phyloP scores from a whole-genome alignment of 2,888 invertebrate genomes.

The Nephrotoma appendiculata region DNA sequence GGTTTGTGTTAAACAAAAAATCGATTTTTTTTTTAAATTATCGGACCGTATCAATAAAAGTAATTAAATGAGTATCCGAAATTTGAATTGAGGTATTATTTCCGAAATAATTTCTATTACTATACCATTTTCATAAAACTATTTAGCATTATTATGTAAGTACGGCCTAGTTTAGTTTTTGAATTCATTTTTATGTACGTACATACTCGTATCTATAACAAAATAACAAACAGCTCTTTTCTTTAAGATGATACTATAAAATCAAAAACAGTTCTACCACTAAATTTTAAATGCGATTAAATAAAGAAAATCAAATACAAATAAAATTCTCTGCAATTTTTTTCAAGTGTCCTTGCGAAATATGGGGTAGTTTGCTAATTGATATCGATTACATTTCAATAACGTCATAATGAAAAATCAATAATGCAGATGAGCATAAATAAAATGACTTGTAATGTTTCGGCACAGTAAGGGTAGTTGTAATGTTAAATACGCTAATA shows the following conservation, averaged over 20 bases:
- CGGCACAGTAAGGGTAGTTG: too few relatives aligned
- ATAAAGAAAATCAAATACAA: too few relatives aligned
- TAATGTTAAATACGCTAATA: too few relatives aligned
- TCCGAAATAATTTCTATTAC: not conserved
- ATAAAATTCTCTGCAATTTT: too few relatives aligned
- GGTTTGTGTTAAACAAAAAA: not conserved
- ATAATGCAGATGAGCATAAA: too few relatives aligned
- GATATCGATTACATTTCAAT: too few relatives aligned
- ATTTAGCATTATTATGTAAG: not conserved
- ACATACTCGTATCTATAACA: not conserved
- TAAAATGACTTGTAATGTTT: too few relatives aligned
- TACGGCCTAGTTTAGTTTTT: not conserved
- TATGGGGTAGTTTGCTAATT: too few relatives aligned
- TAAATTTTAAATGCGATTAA: too few relatives aligned
- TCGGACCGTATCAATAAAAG: not conserved
- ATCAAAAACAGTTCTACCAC: not conserved
- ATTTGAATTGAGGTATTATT: not conserved
- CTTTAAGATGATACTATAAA: not conserved
- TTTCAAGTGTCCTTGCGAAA: too few relatives aligned
- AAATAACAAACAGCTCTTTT: not conserved
- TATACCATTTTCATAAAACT: not conserved
- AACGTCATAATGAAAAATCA: too few relatives aligned
- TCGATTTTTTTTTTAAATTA: not conserved
- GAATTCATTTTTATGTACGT: not conserved
- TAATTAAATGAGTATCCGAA: not conserved